Evolutionary conservation across 1,140 invertebrate genomes (phyloP).

Genomic region (Drosophila funebris): DNA sequence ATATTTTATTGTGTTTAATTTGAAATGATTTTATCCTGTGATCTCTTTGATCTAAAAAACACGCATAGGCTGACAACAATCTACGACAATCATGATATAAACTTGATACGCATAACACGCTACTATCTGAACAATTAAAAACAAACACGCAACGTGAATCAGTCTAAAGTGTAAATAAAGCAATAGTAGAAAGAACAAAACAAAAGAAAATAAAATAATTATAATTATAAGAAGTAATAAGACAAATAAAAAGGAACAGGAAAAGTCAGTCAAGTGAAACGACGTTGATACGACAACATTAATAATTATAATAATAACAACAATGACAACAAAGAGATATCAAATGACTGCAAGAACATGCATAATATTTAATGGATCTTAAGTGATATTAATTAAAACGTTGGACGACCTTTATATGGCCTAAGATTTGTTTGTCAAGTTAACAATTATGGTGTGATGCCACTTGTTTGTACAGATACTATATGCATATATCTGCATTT

Average conservation of each 20-base stretch:
- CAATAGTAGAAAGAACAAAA: background rate
- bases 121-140: conserved; percentile 14
- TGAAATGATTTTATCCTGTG: background rate
- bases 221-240: background rate
- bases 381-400: conserved; percentile 75
- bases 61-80: conserved; percentile 24
- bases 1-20: no score
- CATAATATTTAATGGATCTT: conserved; percentile 61
- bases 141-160: conserved; percentile 40
- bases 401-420: conserved; percentile 34
- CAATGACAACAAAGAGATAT: conserved; percentile 36
- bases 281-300: conserved; percentile 5
- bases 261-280: conserved; percentile 40
- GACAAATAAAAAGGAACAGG: conserved; percentile 12
- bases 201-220: conserved; percentile 2
- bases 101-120: conserved; percentile 20
- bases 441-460: conserved; percentile 12
- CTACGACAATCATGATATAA: background rate
- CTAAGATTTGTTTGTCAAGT: conserved; percentile 36
- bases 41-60: conserved; percentile 20
- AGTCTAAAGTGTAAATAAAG: conserved; percentile 22
- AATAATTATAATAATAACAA: conserved; percentile 10
- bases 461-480: background rate
- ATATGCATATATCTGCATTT: conserved; percentile 7
- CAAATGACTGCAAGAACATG: conserved; percentile 50